Evolutionary conservation across 2,888 invertebrate genomes (phyloP), one percentile per base, ranked within the genome.

Genomic region (Clepsis dumicolana): DNA sequence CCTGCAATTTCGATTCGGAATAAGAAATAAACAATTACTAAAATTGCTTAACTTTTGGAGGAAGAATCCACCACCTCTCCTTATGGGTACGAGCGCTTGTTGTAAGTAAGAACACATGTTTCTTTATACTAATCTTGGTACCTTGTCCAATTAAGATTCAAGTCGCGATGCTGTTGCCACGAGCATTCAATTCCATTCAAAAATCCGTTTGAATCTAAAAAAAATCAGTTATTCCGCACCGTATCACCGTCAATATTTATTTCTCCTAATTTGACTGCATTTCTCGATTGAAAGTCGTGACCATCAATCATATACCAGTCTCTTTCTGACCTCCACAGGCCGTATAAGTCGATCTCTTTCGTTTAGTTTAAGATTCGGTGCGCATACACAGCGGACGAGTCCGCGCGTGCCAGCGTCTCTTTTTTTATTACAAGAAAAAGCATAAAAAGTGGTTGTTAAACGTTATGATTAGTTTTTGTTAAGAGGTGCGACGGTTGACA

Each of bases 201-300:
- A 75, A 74, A 75, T 74, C 70, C 71, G 73, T 71, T 74, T 72
- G 71, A 71, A 75, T 21, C 27, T 56, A 56, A 52, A 62, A 65
- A 66, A 74, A 76, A 82, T 81, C 75, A 77, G 72, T 76, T 78
- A 82, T 80, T 80, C 80, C 69, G 71, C 77, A 77, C 76, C 77
- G 77, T 81, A 84, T 84, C 79, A 79, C 75, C 78, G 74, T 78
- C 81, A 76, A 87, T 89, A 87, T 89, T 90, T 89, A 89, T 88
- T 89, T 89, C 88, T 88, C 81, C 87, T 90, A 91, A 93, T 91
- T 92, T 90, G 88, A 90, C 87, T 89, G 85, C 87, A 90, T 91
- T 90, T 91, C 90, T 89, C 80, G 80, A 79, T 83, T 86, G 77
- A 74, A 73, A 78, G 87, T 82, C 86, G 89, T 84, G 82, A 77